Base-by-base conservation (phyloP, 1,140 invertebrate species). In the Pomphorhynchus laevis region DNA sequence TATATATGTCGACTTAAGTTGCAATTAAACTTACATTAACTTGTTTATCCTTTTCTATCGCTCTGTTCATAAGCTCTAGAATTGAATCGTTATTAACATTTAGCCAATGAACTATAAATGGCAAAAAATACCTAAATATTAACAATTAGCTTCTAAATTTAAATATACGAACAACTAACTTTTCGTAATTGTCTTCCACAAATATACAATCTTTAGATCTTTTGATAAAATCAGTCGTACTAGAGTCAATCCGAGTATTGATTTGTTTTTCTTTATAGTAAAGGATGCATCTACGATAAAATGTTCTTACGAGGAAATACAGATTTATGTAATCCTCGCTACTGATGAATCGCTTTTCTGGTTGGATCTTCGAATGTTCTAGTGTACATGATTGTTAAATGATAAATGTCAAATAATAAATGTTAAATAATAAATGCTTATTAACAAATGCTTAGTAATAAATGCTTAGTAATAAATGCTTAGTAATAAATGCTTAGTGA, bases 71-170 rank as follows among this genome's bases (percentile, higher is more conserved):
- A 61, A 93, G 95, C 57, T 95, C 86, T 50, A 95, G 64, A 1
- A 84, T 95, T 3, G 93, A 82, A 50, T 93, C 86, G 55, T 99
- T 89, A 51, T 98, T 99, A 55, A 95, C 89, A 57, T 95, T 95
- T 4, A 99, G 64, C 89, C 89, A 98, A 56, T 95, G 84, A 82
- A 99, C 93, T 0, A 98, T 89, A 59, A 95, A 98, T 2, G 86
- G 82, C 53, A 95, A 84, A 58, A 98, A 98, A 84, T 84, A 98
- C 45, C 66, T 69, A 47, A 53, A 47, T 40, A 40, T 43, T 20
- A 45, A 47, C 12, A 33, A 34, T 40, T 39, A 41, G 38, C 6
- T n/a, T n/a, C n/a, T n/a, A n/a, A n/a, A n/a, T n/a, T n/a, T n/a
- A n/a, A n/a, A n/a, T n/a, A n/a, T n/a, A n/a, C n/a, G n/a, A n/a